Conservation (phyloP, 2,888 invertebrate species). For the Dendrolimus pini region DNA sequence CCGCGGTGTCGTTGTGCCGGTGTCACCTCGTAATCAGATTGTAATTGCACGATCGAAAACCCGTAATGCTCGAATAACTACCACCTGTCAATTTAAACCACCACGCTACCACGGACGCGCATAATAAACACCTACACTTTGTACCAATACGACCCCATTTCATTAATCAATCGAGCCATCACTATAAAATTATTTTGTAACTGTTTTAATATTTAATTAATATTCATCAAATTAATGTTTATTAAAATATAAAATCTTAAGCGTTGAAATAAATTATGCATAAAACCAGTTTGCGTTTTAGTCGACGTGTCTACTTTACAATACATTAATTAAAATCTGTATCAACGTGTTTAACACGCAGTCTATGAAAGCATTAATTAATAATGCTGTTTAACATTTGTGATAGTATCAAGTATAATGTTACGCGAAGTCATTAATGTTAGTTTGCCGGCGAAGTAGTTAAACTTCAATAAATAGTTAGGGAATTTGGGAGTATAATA, state of each 20-base stretch:
- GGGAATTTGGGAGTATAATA: not conserved
- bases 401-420: not conserved
- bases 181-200: not conserved
- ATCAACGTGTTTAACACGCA: not conserved
- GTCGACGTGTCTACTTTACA: not conserved
- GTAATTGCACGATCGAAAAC: slow-evolving; percentile 56
- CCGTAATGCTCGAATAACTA: slow-evolving; percentile 37
- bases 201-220: not conserved
- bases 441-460: not conserved
- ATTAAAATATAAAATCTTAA: not conserved
- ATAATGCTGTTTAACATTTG: not conserved
- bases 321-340: not conserved
- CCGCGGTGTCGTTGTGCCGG: slow-evolving; percentile 16
- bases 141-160: not conserved
- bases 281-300: not conserved
- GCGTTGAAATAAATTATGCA: not conserved
- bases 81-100: slow-evolving; percentile 47
- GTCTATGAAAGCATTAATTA: not conserved
- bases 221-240: not conserved
- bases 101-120: slow-evolving; percentile 17
- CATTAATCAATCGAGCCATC: not conserved
- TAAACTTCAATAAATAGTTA: not conserved
- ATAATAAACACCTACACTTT: not conserved
- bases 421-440: not conserved
- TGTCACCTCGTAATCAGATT: slow-evolving; percentile 56